Evolutionary conservation across 2,113 vertebrate genomes (phyloP).

Genomic region (Leptosomus discolor): DNA sequence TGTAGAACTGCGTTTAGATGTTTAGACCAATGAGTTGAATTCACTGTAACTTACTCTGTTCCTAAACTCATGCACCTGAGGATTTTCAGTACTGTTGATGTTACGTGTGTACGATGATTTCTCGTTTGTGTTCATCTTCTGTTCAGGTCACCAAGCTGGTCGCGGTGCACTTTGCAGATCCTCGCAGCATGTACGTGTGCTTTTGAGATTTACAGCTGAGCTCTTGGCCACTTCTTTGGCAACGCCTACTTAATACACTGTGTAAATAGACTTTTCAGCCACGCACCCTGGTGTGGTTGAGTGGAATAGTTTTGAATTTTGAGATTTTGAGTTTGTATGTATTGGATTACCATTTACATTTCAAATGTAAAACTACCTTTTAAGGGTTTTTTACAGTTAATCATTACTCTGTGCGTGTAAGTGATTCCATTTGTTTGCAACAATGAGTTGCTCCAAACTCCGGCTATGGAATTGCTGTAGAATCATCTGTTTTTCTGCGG

Average conservation of each 20-base stretch:
- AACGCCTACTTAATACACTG: accelerated
- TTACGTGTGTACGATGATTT: accelerated
- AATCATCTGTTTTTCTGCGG: conserved; percentile 57
- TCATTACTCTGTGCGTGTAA: not conserved
- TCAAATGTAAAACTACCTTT: conserved; percentile 49
- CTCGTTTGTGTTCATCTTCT: not conserved
- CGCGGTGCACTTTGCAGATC: accelerated
- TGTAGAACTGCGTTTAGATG: not conserved
- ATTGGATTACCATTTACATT: not conserved
- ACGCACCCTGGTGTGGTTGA: not conserved
- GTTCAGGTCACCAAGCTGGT: not conserved
- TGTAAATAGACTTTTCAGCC: not conserved
- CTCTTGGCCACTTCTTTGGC: not conserved
- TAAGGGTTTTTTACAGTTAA: conserved; percentile 57
- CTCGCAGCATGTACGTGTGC: accelerated
- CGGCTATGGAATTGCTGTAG: not conserved
- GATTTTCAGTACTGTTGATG: not conserved
- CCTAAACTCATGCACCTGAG: not conserved
- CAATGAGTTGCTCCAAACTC: conserved; percentile 40
- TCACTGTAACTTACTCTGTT: not conserved
- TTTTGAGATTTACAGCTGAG: not conserved
- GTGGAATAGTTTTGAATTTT: not conserved
- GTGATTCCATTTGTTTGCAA: conserved; percentile 58
- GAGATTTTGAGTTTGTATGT: not conserved
- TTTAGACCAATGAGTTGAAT: not conserved